phyloP scores from a whole-genome alignment of 2,797 vertebrate genomes.

The Astyanax mexicanus region DNA sequence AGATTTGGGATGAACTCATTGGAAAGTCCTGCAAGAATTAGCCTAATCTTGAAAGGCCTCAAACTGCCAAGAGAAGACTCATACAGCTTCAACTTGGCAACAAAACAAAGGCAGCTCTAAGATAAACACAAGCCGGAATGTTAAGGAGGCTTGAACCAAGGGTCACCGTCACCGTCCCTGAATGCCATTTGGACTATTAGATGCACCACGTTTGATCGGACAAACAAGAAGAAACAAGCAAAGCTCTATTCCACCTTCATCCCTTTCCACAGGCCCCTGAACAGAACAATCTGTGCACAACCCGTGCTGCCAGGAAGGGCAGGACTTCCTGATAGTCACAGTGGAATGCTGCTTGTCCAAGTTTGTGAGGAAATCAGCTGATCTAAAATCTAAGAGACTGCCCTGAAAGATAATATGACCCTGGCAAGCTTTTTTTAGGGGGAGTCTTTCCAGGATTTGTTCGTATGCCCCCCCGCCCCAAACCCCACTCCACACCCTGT shows the following conservation, averaged over 20 bases:
- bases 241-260: conserved; percentile 24
- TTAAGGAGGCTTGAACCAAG: conserved; percentile 13
- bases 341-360: conserved; percentile 48
- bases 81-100: conserved; percentile 7
- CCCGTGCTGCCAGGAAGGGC: conserved; percentile 50
- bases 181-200: conserved; percentile 8
- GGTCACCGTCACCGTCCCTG: not conserved
- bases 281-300: conserved; percentile 56
- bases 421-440: not conserved
- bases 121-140: conserved; percentile 12
- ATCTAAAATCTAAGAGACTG: conserved; percentile 22
- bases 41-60: conserved; percentile 5
- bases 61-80: not conserved
- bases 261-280: conserved; percentile 14
- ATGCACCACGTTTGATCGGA: conserved; percentile 16
- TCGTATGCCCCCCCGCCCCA: not conserved
- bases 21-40: conserved; percentile 10
- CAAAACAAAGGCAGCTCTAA: conserved; percentile 22
- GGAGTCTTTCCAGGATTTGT: conserved; percentile 6
- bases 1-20: not conserved
- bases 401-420: conserved; percentile 22
- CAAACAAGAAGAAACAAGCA: conserved; percentile 29
- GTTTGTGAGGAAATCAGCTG: conserved; percentile 52
- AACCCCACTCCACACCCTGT: not conserved
- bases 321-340: conserved; percentile 53